These are phyloP conservation scores for Bombus polaris DNA, from an alignment of 1,140 invertebrate genomes.

Conservation along the genomic window DNA sequence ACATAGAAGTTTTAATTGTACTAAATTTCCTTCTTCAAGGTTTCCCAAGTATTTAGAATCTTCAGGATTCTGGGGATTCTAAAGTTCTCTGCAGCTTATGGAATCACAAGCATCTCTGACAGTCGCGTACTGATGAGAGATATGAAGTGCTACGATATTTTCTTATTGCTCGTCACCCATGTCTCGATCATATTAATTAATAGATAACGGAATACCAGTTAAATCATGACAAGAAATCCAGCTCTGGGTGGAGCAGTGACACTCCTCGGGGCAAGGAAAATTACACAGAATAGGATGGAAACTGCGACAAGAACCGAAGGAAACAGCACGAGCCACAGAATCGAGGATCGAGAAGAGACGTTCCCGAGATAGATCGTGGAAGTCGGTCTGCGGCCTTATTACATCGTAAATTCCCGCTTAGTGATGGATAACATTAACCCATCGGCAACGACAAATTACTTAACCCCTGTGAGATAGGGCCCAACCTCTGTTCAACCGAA, in stretches of 20 bases:
- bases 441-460: conserved; percentile 79
- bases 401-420: conserved; percentile 77
- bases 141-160: too few species aligned
- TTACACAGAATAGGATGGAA: conserved; percentile 36
- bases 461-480: conserved; percentile 63
- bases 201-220: neutral
- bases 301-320: conserved; percentile 42
- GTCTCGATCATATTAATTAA: conserved; percentile 53
- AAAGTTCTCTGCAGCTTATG: too few species aligned
- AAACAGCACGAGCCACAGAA: conserved; percentile 8
- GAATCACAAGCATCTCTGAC: too few species aligned
- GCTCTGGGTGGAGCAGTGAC: neutral
- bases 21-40: too few species aligned
- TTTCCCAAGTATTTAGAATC: too few species aligned
- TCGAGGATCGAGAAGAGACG: conserved; percentile 46
- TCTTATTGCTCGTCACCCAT: too few species aligned
- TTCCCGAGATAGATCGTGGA: conserved; percentile 69
- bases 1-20: too few species aligned
- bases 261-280: conserved; percentile 4
- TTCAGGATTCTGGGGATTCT: too few species aligned
- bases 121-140: too few species aligned
- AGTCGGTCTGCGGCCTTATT: conserved; percentile 73
- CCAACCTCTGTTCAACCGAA: conserved; percentile 54
- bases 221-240: conserved; percentile 23
- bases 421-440: conserved; percentile 79